These are phyloP conservation scores for Halichoeres trimaculatus DNA, from an alignment of 2,113 vertebrate species.

Conservation along the genomic window DNA sequence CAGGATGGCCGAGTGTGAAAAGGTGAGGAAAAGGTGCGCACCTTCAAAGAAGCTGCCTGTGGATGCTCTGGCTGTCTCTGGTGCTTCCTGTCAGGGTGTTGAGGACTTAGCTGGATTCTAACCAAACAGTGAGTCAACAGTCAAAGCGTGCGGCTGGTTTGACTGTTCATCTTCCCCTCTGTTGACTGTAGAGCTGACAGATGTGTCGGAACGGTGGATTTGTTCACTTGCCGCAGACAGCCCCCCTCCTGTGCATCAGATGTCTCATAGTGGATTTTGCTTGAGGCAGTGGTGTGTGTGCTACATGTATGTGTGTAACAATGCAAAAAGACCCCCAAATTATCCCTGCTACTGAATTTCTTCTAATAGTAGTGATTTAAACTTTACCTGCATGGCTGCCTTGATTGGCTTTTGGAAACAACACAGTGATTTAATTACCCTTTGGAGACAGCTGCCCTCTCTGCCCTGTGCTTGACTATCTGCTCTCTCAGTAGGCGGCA, in stretches of 20 bases:
- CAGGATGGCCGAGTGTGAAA: slow-evolving; percentile 26
- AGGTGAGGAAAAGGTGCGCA: slow-evolving; percentile 34
- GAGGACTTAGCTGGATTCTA: slow-evolving; percentile 54
- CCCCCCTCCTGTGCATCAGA: slow-evolving; percentile 64
- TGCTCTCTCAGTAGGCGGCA: slow-evolving; percentile 17
- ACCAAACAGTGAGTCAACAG: slow-evolving; percentile 61
- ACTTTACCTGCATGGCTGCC: slow-evolving; percentile 66
- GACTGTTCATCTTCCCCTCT: slow-evolving; percentile 65
- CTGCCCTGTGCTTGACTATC: slow-evolving; percentile 17
- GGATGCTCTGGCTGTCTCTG: slow-evolving; percentile 38
- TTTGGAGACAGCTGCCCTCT: slow-evolving; percentile 54
- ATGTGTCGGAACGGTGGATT: slow-evolving; percentile 69
- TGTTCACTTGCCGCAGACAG: slow-evolving; percentile 72
- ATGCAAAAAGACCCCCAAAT: slow-evolving; percentile 41
- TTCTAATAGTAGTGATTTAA: slow-evolving; percentile 69
- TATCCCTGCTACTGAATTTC: slow-evolving; percentile 59
- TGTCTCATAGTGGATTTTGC: slow-evolving; percentile 69
- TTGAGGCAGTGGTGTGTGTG: slow-evolving; percentile 56
- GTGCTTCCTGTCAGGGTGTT: slow-evolving; percentile 58
- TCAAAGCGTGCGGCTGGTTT: slow-evolving; percentile 59
- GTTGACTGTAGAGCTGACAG: slow-evolving; percentile 73
- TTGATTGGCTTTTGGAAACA: slow-evolving; percentile 71
- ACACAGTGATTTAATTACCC: slow-evolving; percentile 71
- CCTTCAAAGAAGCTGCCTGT: slow-evolving; percentile 31
- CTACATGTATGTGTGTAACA: slow-evolving; percentile 16